Conservation (phyloP, 2,888 invertebrate species). For the Seira sanloemensis region DNA sequence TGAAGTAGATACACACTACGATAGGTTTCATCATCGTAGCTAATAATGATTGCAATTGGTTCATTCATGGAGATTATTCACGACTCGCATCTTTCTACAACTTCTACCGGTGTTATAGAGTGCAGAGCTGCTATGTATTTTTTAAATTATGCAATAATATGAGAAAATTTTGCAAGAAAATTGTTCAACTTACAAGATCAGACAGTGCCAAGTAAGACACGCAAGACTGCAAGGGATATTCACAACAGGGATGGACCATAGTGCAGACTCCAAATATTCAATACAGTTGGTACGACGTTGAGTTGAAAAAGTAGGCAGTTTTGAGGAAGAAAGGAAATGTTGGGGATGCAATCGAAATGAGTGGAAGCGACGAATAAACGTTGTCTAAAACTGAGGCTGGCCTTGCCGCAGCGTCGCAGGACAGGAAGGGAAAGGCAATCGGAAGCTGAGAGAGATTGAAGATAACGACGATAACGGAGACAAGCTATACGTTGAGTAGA, state of each 20-base stretch:
- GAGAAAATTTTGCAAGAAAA: conserved; percentile 1
- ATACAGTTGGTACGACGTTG: too few species aligned
- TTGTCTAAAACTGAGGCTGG: not conserved
- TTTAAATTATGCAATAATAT: not conserved
- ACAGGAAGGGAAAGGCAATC: not conserved
- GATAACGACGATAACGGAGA: not conserved
- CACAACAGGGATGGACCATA: conserved; percentile 71
- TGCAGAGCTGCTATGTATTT: too few species aligned
- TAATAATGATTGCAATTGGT: too few species aligned
- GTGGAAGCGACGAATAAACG: not conserved
- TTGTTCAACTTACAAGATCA: conserved; percentile 67
- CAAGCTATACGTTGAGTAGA: not conserved
- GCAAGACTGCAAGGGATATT: conserved; percentile 62
- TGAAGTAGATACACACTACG: too few species aligned
- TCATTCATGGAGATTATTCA: too few species aligned
- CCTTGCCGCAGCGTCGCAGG: not conserved
- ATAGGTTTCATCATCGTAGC: too few species aligned
- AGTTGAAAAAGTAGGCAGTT: not conserved
- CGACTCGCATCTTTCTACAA: too few species aligned
- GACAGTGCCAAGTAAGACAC: conserved; percentile 69
- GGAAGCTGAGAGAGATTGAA: not conserved
- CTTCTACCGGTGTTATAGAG: not conserved
- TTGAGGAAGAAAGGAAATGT: conserved; percentile 9
- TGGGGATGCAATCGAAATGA: conserved; percentile 34
- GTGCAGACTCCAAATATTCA: too few species aligned